Conservation (phyloP, 1,140 invertebrate species). For the Drosophila insularis region DNA sequence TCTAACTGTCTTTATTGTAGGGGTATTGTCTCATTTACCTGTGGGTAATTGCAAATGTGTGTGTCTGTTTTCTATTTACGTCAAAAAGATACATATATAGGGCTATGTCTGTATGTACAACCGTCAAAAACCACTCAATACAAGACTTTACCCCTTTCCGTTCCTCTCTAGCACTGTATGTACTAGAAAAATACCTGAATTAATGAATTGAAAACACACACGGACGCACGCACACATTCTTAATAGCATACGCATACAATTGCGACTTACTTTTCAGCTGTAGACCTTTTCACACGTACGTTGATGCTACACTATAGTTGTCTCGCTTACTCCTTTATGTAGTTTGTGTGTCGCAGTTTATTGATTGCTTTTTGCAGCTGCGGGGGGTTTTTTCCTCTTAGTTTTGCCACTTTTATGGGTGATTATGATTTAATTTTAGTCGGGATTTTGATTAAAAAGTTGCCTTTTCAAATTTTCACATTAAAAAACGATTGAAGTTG, state of each 20-base stretch:
- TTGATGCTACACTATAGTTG: constrained; percentile 43
- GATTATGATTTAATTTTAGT: constrained; percentile 25
- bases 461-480: constrained; percentile 54
- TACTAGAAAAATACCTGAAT: constrained; percentile 47
- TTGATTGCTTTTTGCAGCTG: constrained; percentile 61
- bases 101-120: neutral
- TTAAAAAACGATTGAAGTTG: constrained; percentile 56
- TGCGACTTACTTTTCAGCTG: constrained; percentile 79
- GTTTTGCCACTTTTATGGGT: constrained; percentile 35
- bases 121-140: neutral
- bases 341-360: constrained; percentile 68
- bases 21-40: constrained; percentile 4
- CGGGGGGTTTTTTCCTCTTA: constrained; percentile 53
- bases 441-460: constrained; percentile 54
- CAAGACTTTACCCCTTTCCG: neutral
- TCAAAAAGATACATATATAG: constrained; percentile 43
- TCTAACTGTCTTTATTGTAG: constrained; percentile 3
- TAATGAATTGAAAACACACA: constrained; percentile 47
- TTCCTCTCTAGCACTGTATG: neutral
- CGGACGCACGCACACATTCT: constrained; percentile 1
- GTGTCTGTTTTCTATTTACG: constrained; percentile 52
- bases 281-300: constrained; percentile 75
- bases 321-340: constrained; percentile 45
- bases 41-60: neutral
- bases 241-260: constrained; percentile 38